Evolutionary conservation across 2,113 vertebrate genomes (phyloP).

Genomic region (rat (Rattus norvegicus)): GRCr8 NC_086030.1:32465501-32466000

Average conservation of each 20-base stretch:
- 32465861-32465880: background rate
- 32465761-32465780: rapidly evolving
- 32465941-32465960: background rate
- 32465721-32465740: background rate
- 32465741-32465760: background rate
- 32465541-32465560: background rate
- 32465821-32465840: background rate
- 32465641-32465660: background rate
- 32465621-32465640: background rate
- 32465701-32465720: background rate
- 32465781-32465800: background rate
- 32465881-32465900: background rate
- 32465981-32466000: too few species aligned
- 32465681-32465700: background rate
- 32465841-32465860: background rate
- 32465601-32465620: background rate
- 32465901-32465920: background rate
- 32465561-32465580: background rate
- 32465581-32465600: background rate
- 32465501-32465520: too few species aligned
- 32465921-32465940: too few species aligned
- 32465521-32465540: too few species aligned
- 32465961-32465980: too few species aligned
- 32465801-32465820: too few species aligned
- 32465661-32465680: background rate